phyloP scores from a whole-genome alignment of 2,113 vertebrate species.

The Syngnathoides biaculeatus region DNA sequence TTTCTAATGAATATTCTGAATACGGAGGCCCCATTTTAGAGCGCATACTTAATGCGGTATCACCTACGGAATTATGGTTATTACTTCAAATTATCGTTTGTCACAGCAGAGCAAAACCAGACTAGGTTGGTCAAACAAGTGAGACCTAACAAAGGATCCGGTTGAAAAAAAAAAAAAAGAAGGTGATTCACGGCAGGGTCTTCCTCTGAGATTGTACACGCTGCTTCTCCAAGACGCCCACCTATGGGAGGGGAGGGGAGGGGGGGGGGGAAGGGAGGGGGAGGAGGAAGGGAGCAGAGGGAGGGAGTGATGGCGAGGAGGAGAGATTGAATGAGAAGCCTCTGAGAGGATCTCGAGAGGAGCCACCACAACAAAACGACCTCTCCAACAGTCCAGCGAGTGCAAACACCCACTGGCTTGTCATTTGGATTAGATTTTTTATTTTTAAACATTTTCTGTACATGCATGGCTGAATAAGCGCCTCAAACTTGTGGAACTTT shows the following conservation, averaged over 20 bases:
- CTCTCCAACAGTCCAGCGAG: slow-evolving; percentile 53
- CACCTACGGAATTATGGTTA: background rate
- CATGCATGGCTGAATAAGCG: slow-evolving; percentile 60
- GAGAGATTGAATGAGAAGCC: slow-evolving; percentile 71
- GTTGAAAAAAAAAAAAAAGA: no score
- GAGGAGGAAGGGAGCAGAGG: slow-evolving; percentile 44
- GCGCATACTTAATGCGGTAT: background rate
- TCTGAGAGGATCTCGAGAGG: slow-evolving; percentile 48
- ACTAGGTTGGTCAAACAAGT: slow-evolving; percentile 1
- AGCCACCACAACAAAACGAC: slow-evolving; percentile 62
- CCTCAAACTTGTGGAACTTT: slow-evolving; percentile 8
- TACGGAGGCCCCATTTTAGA: background rate
- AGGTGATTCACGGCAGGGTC: slow-evolving; percentile 52
- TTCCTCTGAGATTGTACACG: slow-evolving; percentile 21
- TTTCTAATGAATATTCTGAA: background rate
- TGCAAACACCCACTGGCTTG: slow-evolving; percentile 39
- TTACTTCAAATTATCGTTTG: background rate
- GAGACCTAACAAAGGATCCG: slow-evolving; percentile 37
- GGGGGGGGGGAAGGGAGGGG: slow-evolving; percentile 37
- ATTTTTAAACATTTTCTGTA: slow-evolving; percentile 1
- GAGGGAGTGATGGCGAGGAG: slow-evolving; percentile 63
- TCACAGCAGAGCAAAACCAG: background rate
- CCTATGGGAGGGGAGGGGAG: slow-evolving; percentile 55
- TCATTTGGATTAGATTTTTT: background rate
- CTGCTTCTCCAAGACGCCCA: slow-evolving; percentile 39